These are phyloP conservation scores for Blastobasis adustella DNA, from an alignment of 2,888 invertebrate species.

Conservation along the genomic window DNA sequence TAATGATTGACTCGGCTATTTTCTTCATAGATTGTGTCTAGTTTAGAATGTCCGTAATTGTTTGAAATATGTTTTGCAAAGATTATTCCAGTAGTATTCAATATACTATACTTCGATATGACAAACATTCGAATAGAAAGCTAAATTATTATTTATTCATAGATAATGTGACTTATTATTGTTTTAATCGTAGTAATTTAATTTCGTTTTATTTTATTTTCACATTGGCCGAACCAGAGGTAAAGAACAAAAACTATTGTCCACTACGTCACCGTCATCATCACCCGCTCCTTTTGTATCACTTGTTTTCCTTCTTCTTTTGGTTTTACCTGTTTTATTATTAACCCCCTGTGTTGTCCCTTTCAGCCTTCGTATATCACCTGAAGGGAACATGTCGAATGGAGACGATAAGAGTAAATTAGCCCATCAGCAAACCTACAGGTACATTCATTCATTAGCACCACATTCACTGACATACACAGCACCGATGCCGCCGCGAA, in stretches of 20 bases:
- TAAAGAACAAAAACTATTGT: conserved; percentile 40
- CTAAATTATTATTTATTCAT: neutral
- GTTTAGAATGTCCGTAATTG: no score
- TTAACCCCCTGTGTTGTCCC: conserved; percentile 72
- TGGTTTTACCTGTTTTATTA: conserved; percentile 38
- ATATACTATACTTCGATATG: no score
- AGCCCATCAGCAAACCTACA: conserved; percentile 85
- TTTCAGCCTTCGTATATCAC: conserved; percentile 77
- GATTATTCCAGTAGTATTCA: no score
- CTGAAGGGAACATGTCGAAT: conserved; percentile 76
- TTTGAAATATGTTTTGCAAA: no score
- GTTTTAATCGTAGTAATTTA: conserved; percentile 13
- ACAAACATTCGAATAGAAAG: no score
- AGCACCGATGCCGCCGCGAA: conserved; percentile 5
- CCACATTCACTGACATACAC: conserved; percentile 24
- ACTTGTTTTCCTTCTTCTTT: conserved; percentile 21
- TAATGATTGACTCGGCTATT: no score
- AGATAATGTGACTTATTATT: neutral
- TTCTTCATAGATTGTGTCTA: no score
- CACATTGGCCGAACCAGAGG: conserved; percentile 68
- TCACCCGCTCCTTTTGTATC: conserved; percentile 35
- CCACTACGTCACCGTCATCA: conserved; percentile 41
- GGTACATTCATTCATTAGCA: conserved; percentile 68
- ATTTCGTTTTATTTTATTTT: conserved; percentile 42
- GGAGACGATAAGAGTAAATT: conserved; percentile 80